Base-by-base conservation (phyloP, 2,113 vertebrate species). In the Lepidothrix coronata region DNA sequence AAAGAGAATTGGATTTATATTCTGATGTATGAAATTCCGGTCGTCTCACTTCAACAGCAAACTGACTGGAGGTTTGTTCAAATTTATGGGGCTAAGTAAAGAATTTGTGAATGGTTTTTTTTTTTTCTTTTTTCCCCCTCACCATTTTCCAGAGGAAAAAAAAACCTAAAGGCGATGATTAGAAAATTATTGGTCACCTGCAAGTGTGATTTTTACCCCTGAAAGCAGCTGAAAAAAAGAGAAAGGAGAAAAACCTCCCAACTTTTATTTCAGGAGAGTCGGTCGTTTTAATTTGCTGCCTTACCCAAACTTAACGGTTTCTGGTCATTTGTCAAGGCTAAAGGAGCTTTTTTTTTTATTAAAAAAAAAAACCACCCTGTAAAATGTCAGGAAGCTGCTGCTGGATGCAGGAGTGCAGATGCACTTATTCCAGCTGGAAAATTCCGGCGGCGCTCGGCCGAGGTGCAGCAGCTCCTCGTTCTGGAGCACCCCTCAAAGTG, bases 1-100 rank as follows among this genome's bases (percentile, higher is more conserved):
- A 84, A 84, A 89, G 72, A 75, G 93, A 70, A 70, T 89, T 16
- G 88, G 92, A 87, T 94, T 97, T 95, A 78, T 91, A 65, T 87
- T 96, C 91, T 93, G 92, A 94, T 85, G 75, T 91, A 91, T 86
- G 73, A 86, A 88, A 94, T 89, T 88, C 77, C 21, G 66, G 58
- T 73, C 25, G 31, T 75, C 73, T 80, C 70, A 63, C 73, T 95
- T 87, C 88, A 85, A 61, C 44, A 59, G 89, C 37, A 88, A 62
- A 43, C 71, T 33, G 92, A 65, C 89, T 76, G 87, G 65, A 51
- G 74, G 88, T 89, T 58, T 22, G 59, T 52, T 95, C 55, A 44
- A 67, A 63, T 85, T 91, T 66, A 49, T 88, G 51, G 75, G 46
- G 24, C 63, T 51, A 46, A 76, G 48, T 41, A n/a, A 88, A 94